These are phyloP conservation scores for Andrena minutula DNA, from an alignment of 2,888 invertebrate genomes.

Conservation along the genomic window DNA sequence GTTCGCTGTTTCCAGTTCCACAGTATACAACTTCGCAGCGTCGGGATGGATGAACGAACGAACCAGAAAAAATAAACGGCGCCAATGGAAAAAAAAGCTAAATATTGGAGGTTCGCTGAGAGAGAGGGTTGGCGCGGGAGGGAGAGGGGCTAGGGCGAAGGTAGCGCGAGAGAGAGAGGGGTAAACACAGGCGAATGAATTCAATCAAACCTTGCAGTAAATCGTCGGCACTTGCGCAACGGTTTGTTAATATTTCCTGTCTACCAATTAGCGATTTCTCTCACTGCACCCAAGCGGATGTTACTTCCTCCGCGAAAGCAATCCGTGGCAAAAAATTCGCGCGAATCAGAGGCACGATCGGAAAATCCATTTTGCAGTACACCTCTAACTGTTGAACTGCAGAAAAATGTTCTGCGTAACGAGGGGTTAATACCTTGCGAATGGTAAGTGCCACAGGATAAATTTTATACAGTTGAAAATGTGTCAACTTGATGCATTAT, in stretches of 20 bases:
- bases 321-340: conserved; percentile 24
- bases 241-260: conserved; percentile 78
- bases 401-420: neutral
- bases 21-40: conserved; percentile 71
- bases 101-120: conserved; percentile 74
- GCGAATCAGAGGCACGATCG: neutral
- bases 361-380: neutral
- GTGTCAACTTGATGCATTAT: too few species aligned
- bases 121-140: neutral
- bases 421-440: too few species aligned
- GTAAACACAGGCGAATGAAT: conserved; percentile 82
- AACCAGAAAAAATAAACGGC: conserved; percentile 66
- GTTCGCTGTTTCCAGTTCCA: conserved; percentile 76
- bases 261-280: conserved; percentile 81
- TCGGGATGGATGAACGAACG: conserved; percentile 66
- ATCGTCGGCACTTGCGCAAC: conserved; percentile 80
- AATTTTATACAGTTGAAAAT: too few species aligned
- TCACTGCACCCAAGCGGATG: conserved; percentile 35
- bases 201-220: conserved; percentile 84
- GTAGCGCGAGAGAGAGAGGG: conserved; percentile 59
- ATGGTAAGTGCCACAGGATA: too few species aligned
- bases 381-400: neutral
- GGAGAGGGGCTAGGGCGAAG: conserved; percentile 20
- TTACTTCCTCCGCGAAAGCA: conserved; percentile 35
- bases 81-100: conserved; percentile 73